Evolutionary conservation across 2,888 invertebrate species (phyloP).

Genomic region (Patella caerulea): DNA sequence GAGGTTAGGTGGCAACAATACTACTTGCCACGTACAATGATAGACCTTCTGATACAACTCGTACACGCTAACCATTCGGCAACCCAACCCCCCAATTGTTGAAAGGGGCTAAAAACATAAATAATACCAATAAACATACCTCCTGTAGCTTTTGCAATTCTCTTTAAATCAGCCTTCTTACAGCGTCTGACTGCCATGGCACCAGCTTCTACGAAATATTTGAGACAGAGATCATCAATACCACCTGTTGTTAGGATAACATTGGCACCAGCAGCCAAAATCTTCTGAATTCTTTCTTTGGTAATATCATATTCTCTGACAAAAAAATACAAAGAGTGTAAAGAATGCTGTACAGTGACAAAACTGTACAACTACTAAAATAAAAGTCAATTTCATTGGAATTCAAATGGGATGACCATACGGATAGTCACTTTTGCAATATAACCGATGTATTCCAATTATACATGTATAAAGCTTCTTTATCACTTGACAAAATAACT

Average conservation of each 20-base stretch:
- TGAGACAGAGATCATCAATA: slow-evolving; percentile 97
- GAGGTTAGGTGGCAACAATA: too few relatives aligned
- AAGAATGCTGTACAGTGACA: not conserved
- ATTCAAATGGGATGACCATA: too few relatives aligned
- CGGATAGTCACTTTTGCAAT: not conserved
- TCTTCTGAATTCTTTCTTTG: slow-evolving; percentile 96
- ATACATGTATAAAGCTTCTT: too few relatives aligned
- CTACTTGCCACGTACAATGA: too few relatives aligned
- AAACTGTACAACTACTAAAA: not conserved
- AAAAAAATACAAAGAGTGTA: slow-evolving; percentile 1
- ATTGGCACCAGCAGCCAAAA: slow-evolving; percentile 93
- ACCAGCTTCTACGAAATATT: slow-evolving; percentile 97
- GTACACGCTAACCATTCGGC: too few relatives aligned
- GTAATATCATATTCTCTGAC: slow-evolving; percentile 94
- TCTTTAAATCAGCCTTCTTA: slow-evolving; percentile 94
- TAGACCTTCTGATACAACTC: too few relatives aligned
- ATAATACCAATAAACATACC: slow-evolving; percentile 61
- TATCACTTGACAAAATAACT: too few relatives aligned
- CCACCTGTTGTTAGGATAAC: slow-evolving; percentile 95
- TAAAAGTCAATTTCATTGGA: too few relatives aligned
- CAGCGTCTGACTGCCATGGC: slow-evolving; percentile 98
- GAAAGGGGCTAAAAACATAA: too few relatives aligned
- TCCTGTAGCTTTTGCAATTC: slow-evolving; percentile 98
- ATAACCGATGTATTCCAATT: not conserved
- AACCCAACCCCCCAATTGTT: too few relatives aligned